Conservation (phyloP, 2,797 vertebrate species). For the Novumbra hubbsi region DNA sequence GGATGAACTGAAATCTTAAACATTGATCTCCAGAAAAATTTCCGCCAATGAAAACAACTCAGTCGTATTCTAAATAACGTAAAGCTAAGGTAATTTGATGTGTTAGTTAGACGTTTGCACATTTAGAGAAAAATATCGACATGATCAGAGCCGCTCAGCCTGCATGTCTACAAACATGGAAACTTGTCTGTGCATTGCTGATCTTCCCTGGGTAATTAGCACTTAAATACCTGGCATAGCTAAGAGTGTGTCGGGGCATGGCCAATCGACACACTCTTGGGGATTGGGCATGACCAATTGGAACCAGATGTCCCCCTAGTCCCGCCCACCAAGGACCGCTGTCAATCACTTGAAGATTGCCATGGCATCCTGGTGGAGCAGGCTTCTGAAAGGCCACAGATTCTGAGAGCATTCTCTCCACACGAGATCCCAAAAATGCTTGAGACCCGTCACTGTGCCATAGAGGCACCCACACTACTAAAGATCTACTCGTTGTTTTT, state of each 20-base stretch:
- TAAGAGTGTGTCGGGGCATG: constrained; percentile 10
- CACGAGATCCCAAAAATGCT: background rate
- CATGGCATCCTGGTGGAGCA: constrained; percentile 20
- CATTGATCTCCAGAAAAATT: background rate
- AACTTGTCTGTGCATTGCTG: background rate
- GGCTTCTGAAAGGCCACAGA: background rate
- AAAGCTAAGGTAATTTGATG: background rate
- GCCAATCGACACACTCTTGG: too few species aligned
- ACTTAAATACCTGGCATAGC: constrained; percentile 32
- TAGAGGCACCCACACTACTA: too few species aligned
- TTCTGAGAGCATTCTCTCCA: background rate
- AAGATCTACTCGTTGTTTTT: too few species aligned
- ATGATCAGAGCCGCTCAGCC: background rate
- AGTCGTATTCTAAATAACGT: background rate
- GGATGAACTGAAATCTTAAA: background rate
- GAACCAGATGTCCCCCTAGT: constrained; percentile 38
- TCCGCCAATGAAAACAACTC: background rate
- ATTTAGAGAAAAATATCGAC: background rate
- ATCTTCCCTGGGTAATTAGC: constrained; percentile 6
- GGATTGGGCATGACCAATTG: constrained; percentile 13
- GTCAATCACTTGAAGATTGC: constrained; percentile 26
- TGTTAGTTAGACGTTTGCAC: background rate
- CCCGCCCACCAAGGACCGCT: constrained; percentile 5
- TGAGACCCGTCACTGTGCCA: too few species aligned
- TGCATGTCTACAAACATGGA: constrained; percentile 2